Percentiles rank a stretch among this genome's conserved stretches.
phyloP scores from a whole-genome alignment of 2,888 invertebrate genomes.

The Acleris holmiana region DNA sequence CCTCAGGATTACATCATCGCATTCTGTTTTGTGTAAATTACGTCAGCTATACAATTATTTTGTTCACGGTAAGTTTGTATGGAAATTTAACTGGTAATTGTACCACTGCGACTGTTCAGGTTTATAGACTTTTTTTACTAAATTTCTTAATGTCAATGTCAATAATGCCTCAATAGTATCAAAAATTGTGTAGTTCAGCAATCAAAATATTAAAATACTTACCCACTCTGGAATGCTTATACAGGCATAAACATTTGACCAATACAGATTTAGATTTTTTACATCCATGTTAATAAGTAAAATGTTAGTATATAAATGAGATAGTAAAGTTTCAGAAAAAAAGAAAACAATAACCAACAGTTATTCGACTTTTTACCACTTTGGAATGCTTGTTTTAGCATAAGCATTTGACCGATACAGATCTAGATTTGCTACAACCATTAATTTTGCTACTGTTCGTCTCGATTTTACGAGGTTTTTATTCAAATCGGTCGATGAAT shows the following conservation, averaged over 20 bases:
- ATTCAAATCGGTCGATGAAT: slow-evolving; percentile 34
- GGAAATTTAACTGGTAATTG: slow-evolving; percentile 14
- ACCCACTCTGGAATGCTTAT: no score
- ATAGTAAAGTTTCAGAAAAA: neutral
- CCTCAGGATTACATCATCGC: slow-evolving; percentile 28
- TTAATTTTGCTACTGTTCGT: slow-evolving; percentile 31
- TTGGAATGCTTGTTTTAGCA: slow-evolving; percentile 23
- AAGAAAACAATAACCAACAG: no score
- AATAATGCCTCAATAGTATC: no score
- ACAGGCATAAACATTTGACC: no score
- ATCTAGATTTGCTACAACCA: slow-evolving; percentile 27
- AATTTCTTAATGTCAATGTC: no score
- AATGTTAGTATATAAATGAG: no score
- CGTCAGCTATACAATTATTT: slow-evolving; percentile 32
- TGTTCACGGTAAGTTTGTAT: slow-evolving; percentile 25
- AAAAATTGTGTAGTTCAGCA: no score
- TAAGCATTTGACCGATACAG: slow-evolving; percentile 19
- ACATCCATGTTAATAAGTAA: neutral
- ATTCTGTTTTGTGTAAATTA: slow-evolving; percentile 29
- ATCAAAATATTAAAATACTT: no score
- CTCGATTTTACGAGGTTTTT: slow-evolving; percentile 29
- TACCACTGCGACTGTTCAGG: neutral
- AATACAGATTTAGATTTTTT: no score
- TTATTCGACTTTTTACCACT: slow-evolving; percentile 10
- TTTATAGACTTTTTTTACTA: neutral